Evolutionary conservation across 1,140 invertebrate species (phyloP).

Genomic region (Drosophila azteca): DNA sequence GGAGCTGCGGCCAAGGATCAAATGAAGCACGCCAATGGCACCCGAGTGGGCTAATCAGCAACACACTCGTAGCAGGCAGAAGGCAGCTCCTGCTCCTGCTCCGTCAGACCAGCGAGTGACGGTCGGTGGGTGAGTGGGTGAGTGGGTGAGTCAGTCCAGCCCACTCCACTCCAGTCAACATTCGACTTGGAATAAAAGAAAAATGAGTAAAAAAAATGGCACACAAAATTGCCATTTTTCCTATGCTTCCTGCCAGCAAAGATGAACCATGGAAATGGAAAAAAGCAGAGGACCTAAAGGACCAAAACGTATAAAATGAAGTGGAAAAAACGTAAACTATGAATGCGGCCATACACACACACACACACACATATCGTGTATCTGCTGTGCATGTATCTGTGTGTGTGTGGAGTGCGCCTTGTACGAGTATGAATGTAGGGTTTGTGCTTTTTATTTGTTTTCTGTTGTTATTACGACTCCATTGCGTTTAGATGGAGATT

Average conservation of each 20-base stretch:
- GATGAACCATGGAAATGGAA: slow-evolving; percentile 33
- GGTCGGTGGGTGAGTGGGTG: too few relatives aligned
- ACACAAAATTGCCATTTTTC: slow-evolving; percentile 58
- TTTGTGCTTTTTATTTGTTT: slow-evolving; percentile 76
- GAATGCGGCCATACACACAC: slow-evolving; percentile 42
- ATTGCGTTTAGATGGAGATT: slow-evolving; percentile 82
- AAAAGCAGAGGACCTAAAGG: slow-evolving; percentile 1
- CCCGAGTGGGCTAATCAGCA: slow-evolving; percentile 78
- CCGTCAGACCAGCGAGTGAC: slow-evolving; percentile 1
- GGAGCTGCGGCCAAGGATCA: slow-evolving; percentile 56
- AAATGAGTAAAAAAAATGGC: slow-evolving; percentile 34
- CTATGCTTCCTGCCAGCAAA: slow-evolving; percentile 41
- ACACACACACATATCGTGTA: slow-evolving; percentile 10
- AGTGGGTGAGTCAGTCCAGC: slow-evolving; percentile 23
- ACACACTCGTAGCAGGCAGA: slow-evolving; percentile 29
- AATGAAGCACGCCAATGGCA: slow-evolving; percentile 75
- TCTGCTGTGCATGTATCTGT: slow-evolving; percentile 15
- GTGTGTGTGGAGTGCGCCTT: neutral
- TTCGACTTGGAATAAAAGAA: slow-evolving; percentile 43
- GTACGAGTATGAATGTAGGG: too few relatives aligned
- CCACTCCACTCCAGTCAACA: slow-evolving; percentile 31
- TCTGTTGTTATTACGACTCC: slow-evolving; percentile 79
- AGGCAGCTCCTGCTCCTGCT: too few relatives aligned
- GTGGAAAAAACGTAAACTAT: slow-evolving; percentile 80
- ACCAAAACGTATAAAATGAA: slow-evolving; percentile 68